Percentiles rank a stretch among this genome's conserved stretches.
Evolutionary conservation across 2,888 invertebrate species (phyloP).

Genomic region (Parnassius glacialis): DNA sequence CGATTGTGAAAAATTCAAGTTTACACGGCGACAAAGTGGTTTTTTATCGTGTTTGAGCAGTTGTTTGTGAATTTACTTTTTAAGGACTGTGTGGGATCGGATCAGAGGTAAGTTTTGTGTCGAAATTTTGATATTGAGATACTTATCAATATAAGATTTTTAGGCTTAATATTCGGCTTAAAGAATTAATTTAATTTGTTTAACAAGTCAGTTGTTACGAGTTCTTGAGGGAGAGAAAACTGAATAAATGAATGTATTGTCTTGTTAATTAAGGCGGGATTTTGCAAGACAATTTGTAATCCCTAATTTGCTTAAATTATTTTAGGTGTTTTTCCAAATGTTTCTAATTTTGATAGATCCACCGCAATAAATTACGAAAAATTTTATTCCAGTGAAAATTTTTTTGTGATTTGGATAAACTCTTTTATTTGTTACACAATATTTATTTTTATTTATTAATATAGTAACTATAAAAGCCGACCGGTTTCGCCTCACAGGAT

Average conservation of each 20-base stretch:
- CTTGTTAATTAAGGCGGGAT: constrained; percentile 39
- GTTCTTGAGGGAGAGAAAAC: constrained; percentile 36
- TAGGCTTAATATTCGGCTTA: constrained; percentile 33
- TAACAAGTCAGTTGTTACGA: constrained; percentile 42
- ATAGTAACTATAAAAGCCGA: too few species aligned
- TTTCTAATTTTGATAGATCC: too few species aligned
- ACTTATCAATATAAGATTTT: constrained; percentile 52
- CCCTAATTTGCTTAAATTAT: constrained; percentile 10
- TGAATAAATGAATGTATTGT: constrained; percentile 49
- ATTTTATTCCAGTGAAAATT: too few species aligned
- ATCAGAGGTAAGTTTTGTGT: constrained; percentile 18
- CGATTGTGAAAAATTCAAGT: constrained; percentile 55
- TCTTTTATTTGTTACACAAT: too few species aligned
- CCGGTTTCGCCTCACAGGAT: too few species aligned
- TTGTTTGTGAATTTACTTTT: constrained; percentile 33
- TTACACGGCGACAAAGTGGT: constrained; percentile 47
- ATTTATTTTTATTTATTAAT: too few species aligned
- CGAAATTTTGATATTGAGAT: constrained; percentile 6
- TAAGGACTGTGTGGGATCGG: constrained; percentile 12
- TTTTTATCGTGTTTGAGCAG: constrained; percentile 54
- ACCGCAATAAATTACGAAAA: too few species aligned
- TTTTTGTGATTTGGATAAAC: too few species aligned
- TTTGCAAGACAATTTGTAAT: constrained; percentile 32
- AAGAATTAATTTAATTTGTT: constrained; percentile 44
- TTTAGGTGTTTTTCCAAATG: background rate